Evolutionary conservation across 1,140 invertebrate genomes (phyloP), one percentile per base, ranked within the genome.

Genomic region (Tetramorium alpestre): DNA sequence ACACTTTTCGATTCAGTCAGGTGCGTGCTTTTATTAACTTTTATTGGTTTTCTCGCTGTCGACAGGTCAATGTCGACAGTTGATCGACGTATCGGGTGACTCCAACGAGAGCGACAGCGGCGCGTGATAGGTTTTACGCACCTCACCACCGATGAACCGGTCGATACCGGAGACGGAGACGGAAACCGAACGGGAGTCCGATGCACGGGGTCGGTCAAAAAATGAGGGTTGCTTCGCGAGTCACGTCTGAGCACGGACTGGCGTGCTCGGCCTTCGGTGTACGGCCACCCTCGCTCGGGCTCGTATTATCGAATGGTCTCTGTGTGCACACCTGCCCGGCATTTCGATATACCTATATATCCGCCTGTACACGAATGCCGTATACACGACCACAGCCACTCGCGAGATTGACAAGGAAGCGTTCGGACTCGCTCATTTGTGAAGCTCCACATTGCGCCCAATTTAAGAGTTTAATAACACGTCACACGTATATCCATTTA

Each of bases 191-290:
- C 25, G 80, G 73, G 62, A 64, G 58, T 78, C 73, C 70, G 89
- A 65, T 70, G 75, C 67, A 72, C 80, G 58, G 41, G 16, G 38
- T 22, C 78, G 85, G 64, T 87, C 69, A 89, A 90, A 90, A 90
- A 87, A 91, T 76, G 64, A 72, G 88, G 87, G 89, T 75, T 91
- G 92, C 90, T 89, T 91, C 90, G 91, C 90, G 93, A 94, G 91
- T 93, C 94, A 92, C 93, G 94, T 94, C 93, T 91, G 84, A 94
- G 87, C 89, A 93, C 91, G 93, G 86, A 95, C 94, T 95, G 93
- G 88, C 92, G 93, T 93, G 91, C 90, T 89, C 88, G 65, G 88
- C 91, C 92, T 89, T 90, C 90, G 69, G 80, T 88, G 75, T 88
- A 69, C 88, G 73, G 65, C 87, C 78, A 93, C 87, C 92, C 87